These are phyloP conservation scores for Ochropleura leucogaster DNA, from an alignment of 2,888 invertebrate genomes.

Conservation along the genomic window DNA sequence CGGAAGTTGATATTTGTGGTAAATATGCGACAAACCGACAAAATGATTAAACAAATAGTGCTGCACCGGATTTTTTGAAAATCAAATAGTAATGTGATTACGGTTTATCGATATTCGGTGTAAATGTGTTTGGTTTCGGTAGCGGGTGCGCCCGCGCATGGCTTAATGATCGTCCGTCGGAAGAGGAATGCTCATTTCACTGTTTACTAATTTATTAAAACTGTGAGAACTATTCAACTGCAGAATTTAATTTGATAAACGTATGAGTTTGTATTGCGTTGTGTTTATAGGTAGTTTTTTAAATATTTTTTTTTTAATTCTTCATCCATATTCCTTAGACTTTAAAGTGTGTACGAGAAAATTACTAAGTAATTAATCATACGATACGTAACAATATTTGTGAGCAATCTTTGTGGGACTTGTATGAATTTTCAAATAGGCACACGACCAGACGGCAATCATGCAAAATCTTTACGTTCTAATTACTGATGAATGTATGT, in stretches of 20 bases:
- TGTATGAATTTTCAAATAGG: not conserved
- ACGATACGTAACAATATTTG: not conserved
- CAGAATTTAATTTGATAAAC: not conserved
- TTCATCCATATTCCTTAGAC: too few species aligned
- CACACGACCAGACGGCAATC: not conserved
- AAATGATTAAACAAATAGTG: slow-evolving; percentile 11
- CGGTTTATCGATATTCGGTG: slow-evolving; percentile 37
- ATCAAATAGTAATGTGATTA: slow-evolving; percentile 39
- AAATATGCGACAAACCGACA: not conserved
- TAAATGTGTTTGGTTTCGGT: slow-evolving; percentile 48
- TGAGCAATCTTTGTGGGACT: not conserved
- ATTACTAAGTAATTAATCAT: not conserved
- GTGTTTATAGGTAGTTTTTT: not conserved
- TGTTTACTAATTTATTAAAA: slow-evolving; percentile 51
- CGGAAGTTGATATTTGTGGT: slow-evolving; percentile 25
- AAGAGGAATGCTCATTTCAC: slow-evolving; percentile 31
- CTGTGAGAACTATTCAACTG: slow-evolving; percentile 36
- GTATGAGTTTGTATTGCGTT: not conserved
- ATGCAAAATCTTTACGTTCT: not conserved
- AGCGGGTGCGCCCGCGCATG: slow-evolving; percentile 49
- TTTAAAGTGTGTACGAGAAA: not conserved
- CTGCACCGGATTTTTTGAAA: slow-evolving; percentile 35
- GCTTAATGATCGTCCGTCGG: slow-evolving; percentile 33
- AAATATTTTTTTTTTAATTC: not conserved
- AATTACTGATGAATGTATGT: not conserved